Evolutionary conservation across 2,888 invertebrate species (phyloP).

Genomic region (Pristionchus exspectatus): DNA sequence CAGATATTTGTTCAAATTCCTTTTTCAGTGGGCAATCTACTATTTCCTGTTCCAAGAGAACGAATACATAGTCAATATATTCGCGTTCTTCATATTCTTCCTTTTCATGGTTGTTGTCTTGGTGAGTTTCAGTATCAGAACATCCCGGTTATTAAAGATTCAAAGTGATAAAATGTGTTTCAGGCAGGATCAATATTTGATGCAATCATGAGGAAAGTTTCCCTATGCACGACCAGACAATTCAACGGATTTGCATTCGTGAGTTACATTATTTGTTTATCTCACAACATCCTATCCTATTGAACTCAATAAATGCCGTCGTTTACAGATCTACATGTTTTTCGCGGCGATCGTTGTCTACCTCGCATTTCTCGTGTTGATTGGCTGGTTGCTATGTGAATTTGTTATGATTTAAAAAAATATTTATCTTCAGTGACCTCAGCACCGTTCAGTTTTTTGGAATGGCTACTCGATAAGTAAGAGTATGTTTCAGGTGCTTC

Average conservation of each 20-base stretch:
- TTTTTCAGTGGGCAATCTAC: background rate
- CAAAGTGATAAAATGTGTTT: background rate
- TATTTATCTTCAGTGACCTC: too few relatives aligned
- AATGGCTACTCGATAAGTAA: too few relatives aligned
- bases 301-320: too few relatives aligned
- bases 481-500: background rate
- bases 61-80: background rate
- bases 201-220: background rate
- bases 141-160: background rate
- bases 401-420: background rate
- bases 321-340: background rate
- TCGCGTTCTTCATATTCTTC: background rate
- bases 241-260: background rate
- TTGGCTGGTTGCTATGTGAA: background rate
- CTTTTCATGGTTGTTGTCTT: background rate
- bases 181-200: background rate
- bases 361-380: background rate
- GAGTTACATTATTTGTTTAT: background rate
- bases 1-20: too few relatives aligned
- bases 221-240: background rate
- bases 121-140: background rate
- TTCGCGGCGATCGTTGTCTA: background rate
- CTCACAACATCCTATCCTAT: background rate
- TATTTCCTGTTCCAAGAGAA: constrained; percentile 15
- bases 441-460: too few relatives aligned